A percentile compares a stretch with the other conserved stretches of the same genome.
Conservation (phyloP, 1,140 invertebrate genomes). For the Sycophila sp. region DNA sequence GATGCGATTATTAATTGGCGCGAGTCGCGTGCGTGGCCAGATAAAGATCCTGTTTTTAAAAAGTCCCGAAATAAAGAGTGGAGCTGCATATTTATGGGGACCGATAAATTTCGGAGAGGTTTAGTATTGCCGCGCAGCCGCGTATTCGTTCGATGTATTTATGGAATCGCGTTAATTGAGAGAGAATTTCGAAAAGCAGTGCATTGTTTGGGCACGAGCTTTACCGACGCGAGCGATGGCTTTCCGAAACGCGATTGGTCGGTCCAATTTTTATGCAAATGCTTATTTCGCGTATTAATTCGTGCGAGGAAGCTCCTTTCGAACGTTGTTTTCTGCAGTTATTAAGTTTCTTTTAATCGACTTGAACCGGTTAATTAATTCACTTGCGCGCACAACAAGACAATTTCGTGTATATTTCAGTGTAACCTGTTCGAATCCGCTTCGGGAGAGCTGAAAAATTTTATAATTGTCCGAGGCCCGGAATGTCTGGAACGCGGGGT, state of each 20-base stretch:
- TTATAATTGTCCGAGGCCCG: conserved; percentile 30
- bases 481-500: conserved; percentile 31
- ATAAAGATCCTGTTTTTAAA: conserved; percentile 33
- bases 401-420: no score
- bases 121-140: background rate
- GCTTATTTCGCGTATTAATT: no score
- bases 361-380: no score
- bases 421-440: background rate
- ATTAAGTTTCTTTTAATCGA: no score
- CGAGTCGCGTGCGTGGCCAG: conserved; percentile 40
- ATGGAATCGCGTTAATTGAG: conserved; percentile 12
- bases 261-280: no score
- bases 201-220: background rate
- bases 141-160: conserved; percentile 9
- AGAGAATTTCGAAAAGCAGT: background rate
- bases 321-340: no score
- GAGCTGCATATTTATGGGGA: conserved; percentile 19
- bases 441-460: conserved; percentile 18
- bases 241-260: no score
- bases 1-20: conserved; percentile 63
- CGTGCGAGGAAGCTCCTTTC: no score
- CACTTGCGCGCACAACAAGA: no score
- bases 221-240: no score
- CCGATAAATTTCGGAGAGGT: conserved; percentile 22
- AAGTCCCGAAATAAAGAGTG: background rate